Percentiles rank a stretch among this genome's conserved stretches.
Conservation (phyloP, 1,140 invertebrate species). For the Drosophila tropicalis region DNA sequence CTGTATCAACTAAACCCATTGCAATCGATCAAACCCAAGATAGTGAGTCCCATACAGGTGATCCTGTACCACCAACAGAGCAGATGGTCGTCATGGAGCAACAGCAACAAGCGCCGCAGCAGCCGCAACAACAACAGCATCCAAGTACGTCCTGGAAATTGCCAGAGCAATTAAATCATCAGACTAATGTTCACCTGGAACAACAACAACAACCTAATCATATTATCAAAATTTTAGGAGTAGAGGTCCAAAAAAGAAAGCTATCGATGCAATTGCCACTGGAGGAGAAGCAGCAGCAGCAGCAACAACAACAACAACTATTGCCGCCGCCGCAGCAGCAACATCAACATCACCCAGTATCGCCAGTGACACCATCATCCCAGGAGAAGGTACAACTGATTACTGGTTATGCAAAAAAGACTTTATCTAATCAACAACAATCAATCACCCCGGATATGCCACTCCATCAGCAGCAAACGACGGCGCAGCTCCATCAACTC, state of each 20-base stretch:
- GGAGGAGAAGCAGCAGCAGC: constrained; percentile 54
- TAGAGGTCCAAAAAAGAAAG: constrained; percentile 55
- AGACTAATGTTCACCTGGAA: background rate
- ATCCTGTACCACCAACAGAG: background rate
- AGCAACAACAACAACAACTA: constrained; percentile 37
- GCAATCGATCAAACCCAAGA: constrained; percentile 41
- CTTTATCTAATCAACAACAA: background rate
- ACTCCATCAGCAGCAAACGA: background rate
- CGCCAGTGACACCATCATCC: background rate
- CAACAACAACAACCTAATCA: background rate
- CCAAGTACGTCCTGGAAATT: background rate
- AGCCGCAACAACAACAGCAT: background rate
- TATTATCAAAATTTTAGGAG: background rate
- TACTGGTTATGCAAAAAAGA: constrained; percentile 29
- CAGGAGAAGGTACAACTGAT: constrained; percentile 39
- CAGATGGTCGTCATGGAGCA: background rate
- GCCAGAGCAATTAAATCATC: constrained; percentile 1
- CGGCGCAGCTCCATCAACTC: background rate
- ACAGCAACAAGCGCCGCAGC: background rate
- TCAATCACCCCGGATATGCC: background rate
- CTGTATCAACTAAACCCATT: constrained; percentile 63
- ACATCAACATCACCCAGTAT: constrained; percentile 25
- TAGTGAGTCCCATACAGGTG: constrained; percentile 26
- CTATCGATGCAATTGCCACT: constrained; percentile 44
- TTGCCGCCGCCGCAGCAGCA: constrained; percentile 24